Evolutionary conservation across 2,113 vertebrate species (phyloP).

Genomic region (Caretta caretta): DNA sequence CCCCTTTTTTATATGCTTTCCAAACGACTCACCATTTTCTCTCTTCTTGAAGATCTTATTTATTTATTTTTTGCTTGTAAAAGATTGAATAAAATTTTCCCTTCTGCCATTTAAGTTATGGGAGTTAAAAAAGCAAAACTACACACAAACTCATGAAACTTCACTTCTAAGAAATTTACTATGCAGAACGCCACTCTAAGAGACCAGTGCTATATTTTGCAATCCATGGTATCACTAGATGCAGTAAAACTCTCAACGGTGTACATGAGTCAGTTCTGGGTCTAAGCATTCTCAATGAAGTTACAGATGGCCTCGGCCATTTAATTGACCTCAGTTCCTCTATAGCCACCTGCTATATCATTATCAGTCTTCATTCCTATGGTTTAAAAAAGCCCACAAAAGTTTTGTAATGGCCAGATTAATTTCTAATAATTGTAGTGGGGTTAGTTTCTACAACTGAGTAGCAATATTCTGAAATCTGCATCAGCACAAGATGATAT

Average conservation of each 20-base stretch:
- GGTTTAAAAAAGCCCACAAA: background rate
- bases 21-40: background rate
- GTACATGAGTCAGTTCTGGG: background rate
- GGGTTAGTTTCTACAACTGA: background rate
- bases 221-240: background rate
- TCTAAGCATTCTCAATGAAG: background rate
- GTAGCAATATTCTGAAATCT: background rate
- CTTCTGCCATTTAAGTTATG: background rate
- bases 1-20: background rate
- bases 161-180: background rate
- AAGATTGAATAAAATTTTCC: background rate
- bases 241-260: background rate
- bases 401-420: background rate
- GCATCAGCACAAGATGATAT: background rate
- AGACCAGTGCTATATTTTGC: background rate
- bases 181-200: background rate
- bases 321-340: background rate
- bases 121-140: background rate
- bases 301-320: background rate
- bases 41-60: background rate
- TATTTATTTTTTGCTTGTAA: background rate
- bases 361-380: background rate
- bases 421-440: background rate
- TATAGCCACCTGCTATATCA: background rate
- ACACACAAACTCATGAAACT: background rate